These are phyloP conservation scores for Lophius americanus DNA, from an alignment of 2,797 vertebrate genomes.

Conservation along the genomic window DNA sequence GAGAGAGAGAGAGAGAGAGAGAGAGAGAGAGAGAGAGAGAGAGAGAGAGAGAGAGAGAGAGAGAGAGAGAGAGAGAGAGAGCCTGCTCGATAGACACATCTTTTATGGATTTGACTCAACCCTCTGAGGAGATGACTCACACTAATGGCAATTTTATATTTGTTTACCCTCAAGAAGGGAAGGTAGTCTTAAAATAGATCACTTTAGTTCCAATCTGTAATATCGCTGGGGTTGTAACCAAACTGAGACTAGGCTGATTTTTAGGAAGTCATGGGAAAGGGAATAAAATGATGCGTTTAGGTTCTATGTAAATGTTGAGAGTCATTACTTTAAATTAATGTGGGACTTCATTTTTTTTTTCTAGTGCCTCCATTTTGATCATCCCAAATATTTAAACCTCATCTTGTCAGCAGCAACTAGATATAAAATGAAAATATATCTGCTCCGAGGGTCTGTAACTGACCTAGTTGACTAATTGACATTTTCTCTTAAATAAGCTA, in stretches of 20 bases:
- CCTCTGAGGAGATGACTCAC: constrained; percentile 7
- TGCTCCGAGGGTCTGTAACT: no score
- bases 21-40: neutral
- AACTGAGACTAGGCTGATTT: neutral
- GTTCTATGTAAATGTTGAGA: neutral
- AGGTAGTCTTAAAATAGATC: constrained; percentile 35
- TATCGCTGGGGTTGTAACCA: constrained; percentile 16
- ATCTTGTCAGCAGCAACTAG: no score
- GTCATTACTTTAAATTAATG: neutral
- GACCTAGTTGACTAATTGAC: no score
- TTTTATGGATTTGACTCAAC: constrained; percentile 41
- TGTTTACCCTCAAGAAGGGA: constrained; percentile 11
- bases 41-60: no score
- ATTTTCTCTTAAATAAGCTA: no score
- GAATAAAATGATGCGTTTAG: neutral
- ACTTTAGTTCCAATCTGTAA: constrained; percentile 29
- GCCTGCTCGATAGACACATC: constrained; percentile 23
- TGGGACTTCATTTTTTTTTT: neutral
- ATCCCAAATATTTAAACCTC: neutral
- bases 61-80: neutral
- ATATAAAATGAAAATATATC: no score
- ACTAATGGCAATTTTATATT: constrained; percentile 36
- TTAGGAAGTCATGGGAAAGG: neutral
- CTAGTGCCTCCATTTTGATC: neutral
- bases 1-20: no score